Conservation (phyloP, 2,888 invertebrate genomes). For the Crepidodera aurea region DNA sequence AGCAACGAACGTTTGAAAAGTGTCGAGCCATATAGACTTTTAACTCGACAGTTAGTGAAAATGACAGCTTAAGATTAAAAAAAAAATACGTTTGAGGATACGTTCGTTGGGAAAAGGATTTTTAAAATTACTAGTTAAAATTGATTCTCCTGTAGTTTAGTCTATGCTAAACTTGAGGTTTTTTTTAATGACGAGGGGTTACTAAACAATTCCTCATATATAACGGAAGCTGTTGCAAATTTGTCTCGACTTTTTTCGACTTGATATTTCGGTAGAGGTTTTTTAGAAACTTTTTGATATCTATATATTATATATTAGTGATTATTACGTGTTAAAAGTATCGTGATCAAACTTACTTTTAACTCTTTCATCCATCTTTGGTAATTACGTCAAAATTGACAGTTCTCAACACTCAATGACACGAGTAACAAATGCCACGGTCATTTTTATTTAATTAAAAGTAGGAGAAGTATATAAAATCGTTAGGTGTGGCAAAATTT, state of each 20-base stretch:
- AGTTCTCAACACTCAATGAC: no score
- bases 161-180: neutral
- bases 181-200: neutral
- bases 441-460: no score
- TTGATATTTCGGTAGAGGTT: conserved; percentile 36
- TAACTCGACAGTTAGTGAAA: conserved; percentile 2
- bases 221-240: conserved; percentile 19
- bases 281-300: conserved; percentile 37
- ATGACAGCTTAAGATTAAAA: conserved; percentile 9
- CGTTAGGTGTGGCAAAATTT: no score
- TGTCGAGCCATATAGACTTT: conserved; percentile 1
- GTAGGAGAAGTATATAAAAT: no score
- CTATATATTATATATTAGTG: conserved; percentile 21
- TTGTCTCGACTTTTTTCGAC: conserved; percentile 26
- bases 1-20: conserved; percentile 33
- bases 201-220: conserved; percentile 11
- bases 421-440: no score
- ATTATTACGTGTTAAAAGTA: neutral
- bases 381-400: no score
- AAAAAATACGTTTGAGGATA: neutral
- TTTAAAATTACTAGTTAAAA: neutral
- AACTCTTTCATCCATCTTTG: no score
- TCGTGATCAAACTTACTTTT: neutral
- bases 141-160: neutral
- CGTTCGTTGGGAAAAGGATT: conserved; percentile 5